phyloP scores from a whole-genome alignment of 2,888 invertebrate species.

The Osmoderma eremita region DNA sequence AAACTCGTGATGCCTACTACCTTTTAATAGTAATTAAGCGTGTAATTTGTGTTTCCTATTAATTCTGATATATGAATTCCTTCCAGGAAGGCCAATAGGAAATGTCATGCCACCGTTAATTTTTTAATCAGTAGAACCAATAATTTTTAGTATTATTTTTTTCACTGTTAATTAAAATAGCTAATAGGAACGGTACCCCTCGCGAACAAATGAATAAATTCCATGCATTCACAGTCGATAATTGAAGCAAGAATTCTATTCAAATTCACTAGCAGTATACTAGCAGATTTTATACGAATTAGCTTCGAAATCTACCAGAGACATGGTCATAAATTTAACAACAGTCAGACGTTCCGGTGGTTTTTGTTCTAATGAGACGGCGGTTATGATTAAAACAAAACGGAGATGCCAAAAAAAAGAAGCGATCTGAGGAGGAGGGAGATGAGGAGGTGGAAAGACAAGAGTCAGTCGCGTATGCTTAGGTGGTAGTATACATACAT shows the following conservation, averaged over 20 bases:
- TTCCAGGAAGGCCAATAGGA: no score
- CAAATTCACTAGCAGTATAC: neutral
- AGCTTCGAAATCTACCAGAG: neutral
- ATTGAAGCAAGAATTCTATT: conserved; percentile 10
- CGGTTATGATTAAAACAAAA: conserved; percentile 11
- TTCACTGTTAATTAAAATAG: conserved; percentile 12
- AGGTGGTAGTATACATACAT: no score
- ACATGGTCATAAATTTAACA: conserved; percentile 24
- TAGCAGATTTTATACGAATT: conserved; percentile 1
- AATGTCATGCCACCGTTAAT: conserved; percentile 1
- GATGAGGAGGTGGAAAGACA: conserved; percentile 19
- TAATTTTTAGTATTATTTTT: neutral
- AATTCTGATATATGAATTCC: no score
- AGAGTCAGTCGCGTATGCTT: conserved; percentile 13
- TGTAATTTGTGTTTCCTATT: no score
- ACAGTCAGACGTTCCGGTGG: conserved; percentile 13
- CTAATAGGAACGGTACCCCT: neutral
- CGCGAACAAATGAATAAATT: conserved; percentile 8
- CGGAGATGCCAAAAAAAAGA: conserved; percentile 9
- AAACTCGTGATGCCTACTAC: no score
- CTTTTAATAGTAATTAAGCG: no score
- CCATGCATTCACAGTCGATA: neutral
- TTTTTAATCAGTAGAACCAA: neutral
- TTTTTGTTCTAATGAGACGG: conserved; percentile 20
- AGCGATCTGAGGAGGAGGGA: neutral